Base-by-base conservation (phyloP, 2,888 invertebrate genomes). In the Coelogynopora nodosa region DNA sequence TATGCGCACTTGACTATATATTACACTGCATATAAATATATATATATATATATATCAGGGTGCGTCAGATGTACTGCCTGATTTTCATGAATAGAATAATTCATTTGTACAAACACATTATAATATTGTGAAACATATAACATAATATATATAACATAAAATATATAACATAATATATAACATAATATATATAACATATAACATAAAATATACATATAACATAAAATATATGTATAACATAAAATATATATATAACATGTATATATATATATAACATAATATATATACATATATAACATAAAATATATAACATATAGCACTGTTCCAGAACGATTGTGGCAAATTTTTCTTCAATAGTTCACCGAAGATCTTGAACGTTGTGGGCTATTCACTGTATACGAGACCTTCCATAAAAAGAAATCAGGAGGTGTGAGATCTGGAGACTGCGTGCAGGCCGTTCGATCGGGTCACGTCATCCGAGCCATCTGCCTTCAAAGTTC, bases 281-380 rank as follows among this genome's bases (percentile, higher is more conserved):
- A 49, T 49, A 49, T 10, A 49, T 49, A 18, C 18, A 49, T 10
- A 49, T 18, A 10, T 49, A 49, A 49, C 5, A 49, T 10, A 49
- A 49, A 49, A 5, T 10, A 49, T 10, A 49, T 10, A 49, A 49
- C 49, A 49, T 49, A 49, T n/a, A n/a, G n/a, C n/a, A n/a, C n/a
- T n/a, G 74, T 74, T 74, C 23, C 74, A 74, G 23, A 74, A n/a
- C 10, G 74, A 74, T 74, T 74, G 27, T 74, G 18, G 74, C 23
- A 23, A 74, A 74, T 23, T 23, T 23, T 2, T 74, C 2, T 74
- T 74, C 74, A 74, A 74, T 74, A 74, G 74, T 74, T 23, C 23
- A n/a, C 27, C 27, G 23, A 74, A 74, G 74, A 74, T 74, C 74
- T 74, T 74, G 74, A 74, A 74, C 23, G 74, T 74, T 74, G 74